Evolutionary conservation across 2,113 vertebrate species (phyloP).

Genomic region (Prionailurus bengalensis): DNA sequence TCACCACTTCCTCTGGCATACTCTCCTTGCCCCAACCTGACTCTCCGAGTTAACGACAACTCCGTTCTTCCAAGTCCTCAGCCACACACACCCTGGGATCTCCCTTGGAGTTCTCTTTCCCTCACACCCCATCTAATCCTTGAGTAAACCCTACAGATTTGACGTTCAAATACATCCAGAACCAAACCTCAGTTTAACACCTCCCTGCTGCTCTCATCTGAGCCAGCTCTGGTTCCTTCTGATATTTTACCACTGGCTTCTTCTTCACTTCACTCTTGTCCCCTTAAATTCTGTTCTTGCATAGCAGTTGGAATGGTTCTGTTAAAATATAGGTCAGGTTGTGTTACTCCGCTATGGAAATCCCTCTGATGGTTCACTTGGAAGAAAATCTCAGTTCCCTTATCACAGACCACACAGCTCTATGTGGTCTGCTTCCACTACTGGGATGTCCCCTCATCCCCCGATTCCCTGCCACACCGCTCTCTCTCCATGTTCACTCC

Average conservation of each 20-base stretch:
- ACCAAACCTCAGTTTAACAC: not conserved
- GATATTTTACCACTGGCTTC: not conserved
- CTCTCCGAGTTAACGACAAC: not conserved
- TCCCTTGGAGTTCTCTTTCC: not conserved
- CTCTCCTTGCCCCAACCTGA: not conserved
- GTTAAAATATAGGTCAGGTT: not conserved
- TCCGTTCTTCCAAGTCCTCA: not conserved
- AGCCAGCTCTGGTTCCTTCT: not conserved
- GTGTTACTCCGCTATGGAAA: not conserved
- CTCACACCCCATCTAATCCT: not conserved
- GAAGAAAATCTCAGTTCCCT: not conserved
- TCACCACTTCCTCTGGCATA: not conserved
- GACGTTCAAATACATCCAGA: not conserved
- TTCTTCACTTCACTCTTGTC: not conserved
- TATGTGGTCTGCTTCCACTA: not conserved
- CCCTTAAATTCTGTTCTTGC: not conserved
- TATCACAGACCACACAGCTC: not conserved
- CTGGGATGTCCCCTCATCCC: not conserved
- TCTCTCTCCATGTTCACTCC: not conserved
- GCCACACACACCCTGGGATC: not conserved
- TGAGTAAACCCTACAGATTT: not conserved
- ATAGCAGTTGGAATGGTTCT: not conserved
- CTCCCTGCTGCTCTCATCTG: not conserved
- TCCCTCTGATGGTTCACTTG: not conserved
- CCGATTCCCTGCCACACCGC: accelerated